Percentiles rank a stretch among this genome's conserved stretches.
Conservation (phyloP, 2,888 invertebrate genomes). For the Noctua fimbriata region DNA sequence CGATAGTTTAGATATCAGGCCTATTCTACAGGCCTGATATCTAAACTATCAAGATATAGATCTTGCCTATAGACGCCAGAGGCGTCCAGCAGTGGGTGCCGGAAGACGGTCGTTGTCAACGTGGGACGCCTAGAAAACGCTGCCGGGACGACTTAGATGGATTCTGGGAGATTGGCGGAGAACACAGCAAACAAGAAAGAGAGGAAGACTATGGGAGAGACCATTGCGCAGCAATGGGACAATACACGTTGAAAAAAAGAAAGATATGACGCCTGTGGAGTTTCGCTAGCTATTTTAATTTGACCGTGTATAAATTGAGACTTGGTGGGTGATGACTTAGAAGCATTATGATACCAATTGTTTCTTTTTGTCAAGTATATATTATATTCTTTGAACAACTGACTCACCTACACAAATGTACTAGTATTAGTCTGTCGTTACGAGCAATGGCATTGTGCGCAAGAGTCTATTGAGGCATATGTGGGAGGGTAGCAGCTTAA, state of each 20-base stretch:
- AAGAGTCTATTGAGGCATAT: constrained; percentile 23
- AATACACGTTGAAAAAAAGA: not conserved
- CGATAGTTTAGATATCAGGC: not conserved
- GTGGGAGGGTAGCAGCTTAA: constrained; percentile 19
- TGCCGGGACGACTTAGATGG: not conserved
- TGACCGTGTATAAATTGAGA: not conserved
- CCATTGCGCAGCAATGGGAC: not conserved
- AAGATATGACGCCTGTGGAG: not conserved
- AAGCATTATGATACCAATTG: not conserved
- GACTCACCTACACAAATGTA: not conserved
- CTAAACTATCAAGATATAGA: not conserved
- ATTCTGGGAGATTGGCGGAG: not conserved
- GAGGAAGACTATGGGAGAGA: not conserved
- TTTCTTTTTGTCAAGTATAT: not conserved
- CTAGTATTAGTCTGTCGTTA: constrained; percentile 1
- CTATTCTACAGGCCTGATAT: too few species aligned
- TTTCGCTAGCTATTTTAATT: not conserved
- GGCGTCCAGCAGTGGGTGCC: not conserved
- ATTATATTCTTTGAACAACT: not conserved
- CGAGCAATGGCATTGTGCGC: constrained; percentile 6
- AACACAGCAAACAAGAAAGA: not conserved
- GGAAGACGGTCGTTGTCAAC: not conserved
- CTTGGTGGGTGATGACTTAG: not conserved
- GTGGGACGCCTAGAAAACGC: not conserved
- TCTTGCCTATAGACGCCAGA: not conserved